Conservation (phyloP, 2,888 invertebrate genomes). For the Caenorhabditis wallacei region DNA sequence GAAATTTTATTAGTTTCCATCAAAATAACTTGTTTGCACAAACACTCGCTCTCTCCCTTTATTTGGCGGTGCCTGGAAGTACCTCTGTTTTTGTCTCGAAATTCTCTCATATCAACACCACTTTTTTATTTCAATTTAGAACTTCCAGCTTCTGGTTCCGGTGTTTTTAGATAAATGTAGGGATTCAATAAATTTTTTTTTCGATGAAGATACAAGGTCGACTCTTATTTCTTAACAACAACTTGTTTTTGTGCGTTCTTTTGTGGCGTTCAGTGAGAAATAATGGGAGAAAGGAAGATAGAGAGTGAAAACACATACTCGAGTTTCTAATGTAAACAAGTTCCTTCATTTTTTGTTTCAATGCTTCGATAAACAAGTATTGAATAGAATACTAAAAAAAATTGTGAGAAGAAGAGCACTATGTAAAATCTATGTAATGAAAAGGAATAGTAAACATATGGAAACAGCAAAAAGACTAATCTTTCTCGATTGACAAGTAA, state of each 20-base stretch:
- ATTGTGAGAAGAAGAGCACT: not conserved
- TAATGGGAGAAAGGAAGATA: constrained; percentile 12
- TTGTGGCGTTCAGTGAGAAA: constrained; percentile 33
- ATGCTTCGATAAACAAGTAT: constrained; percentile 13
- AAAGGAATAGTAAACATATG: constrained; percentile 28
- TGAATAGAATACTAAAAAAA: not conserved
- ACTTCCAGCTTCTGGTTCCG: constrained; percentile 17
- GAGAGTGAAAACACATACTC: constrained; percentile 26
- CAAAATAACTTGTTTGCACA: constrained; percentile 43
- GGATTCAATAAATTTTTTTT: constrained; percentile 17
- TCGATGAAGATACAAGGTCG: constrained; percentile 13
- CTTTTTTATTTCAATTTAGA: no score
- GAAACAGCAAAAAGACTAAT: constrained; percentile 33
- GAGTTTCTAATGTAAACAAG: constrained; percentile 52
- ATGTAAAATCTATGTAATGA: not conserved
- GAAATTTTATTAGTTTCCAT: constrained; percentile 52
- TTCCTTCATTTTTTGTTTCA: constrained; percentile 34
- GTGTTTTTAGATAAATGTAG: not conserved
- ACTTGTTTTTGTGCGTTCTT: constrained; percentile 57
- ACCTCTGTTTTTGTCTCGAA: constrained; percentile 54
- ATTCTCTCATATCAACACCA: constrained; percentile 28
- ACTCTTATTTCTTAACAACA: constrained; percentile 37
- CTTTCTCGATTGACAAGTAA: constrained; percentile 39
- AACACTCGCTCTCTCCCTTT: not conserved
- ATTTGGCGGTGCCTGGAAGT: constrained; percentile 38